Base-by-base conservation (phyloP, 2,888 invertebrate species). In the Drosophila borborema region DNA sequence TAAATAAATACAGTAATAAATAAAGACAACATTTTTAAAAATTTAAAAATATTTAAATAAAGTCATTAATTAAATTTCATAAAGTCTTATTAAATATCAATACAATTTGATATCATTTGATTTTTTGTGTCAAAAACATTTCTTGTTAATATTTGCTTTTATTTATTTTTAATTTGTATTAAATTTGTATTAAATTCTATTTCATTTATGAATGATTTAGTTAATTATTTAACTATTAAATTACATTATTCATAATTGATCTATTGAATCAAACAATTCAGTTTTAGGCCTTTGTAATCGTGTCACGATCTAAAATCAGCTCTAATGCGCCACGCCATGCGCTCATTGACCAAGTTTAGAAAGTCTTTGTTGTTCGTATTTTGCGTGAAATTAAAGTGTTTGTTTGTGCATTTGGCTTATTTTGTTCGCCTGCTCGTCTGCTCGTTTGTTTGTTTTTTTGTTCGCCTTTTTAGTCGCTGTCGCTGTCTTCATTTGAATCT, bases 401-500 rank as follows among this genome's bases (percentile, higher is more conserved):
- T 81, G 74, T 69, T 86, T 78, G 77, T 67, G 78, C 72, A 72
- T 73, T 80, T 80, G 64, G 55, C 23, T 55, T 60, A 51, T 51
- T 54, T 49, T 49, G 64, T n/a, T 31, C 23, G 46, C 23, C 45
- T 73, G 65, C 48, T 56, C 60, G 69, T 62, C 45, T 72, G 65
- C 51, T 62, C 58, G 72, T 64, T 58, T 67, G 65, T 68, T 63
- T 53, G 72, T 64, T 58, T 67, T 63, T 68, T 63, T 53, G 64
- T 63, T 49, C 53, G 63, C 58, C 54, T 58, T 56, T 66, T 66
- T 51, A 64, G 53, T 48, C 67, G 72, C 73, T 80, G 53, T 49
- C 67, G 72, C 73, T 80, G 81, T 77, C 84, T 83, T 88, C 84
- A 83, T 89, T 88, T 90, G 81, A 89, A 88, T 86, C 70, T 66